Percentiles rank a stretch among this genome's conserved stretches.
Conservation (phyloP, 2,888 invertebrate species). For the Ferrisia virgata region DNA sequence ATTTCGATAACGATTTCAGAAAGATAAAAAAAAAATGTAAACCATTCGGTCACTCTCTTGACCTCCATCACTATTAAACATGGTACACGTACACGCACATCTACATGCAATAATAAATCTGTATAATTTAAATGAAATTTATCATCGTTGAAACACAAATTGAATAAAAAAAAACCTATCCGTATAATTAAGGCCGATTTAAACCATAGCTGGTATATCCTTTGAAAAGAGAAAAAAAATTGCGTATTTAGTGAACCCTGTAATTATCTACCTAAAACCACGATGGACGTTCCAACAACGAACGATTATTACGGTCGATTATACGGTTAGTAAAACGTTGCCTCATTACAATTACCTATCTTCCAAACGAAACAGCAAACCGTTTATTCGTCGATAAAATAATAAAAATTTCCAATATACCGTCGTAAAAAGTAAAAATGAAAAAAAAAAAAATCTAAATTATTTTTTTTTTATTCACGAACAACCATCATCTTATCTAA, state of each 20-base stretch:
- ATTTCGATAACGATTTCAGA: not conserved
- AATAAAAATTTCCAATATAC: not conserved
- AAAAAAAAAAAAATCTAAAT: not conserved
- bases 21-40: too few species aligned
- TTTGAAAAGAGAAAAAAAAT: not conserved
- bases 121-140: not conserved
- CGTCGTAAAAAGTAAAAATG: not conserved
- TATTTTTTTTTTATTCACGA: not conserved
- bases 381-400: not conserved
- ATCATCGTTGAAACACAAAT: not conserved
- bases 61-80: not conserved
- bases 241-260: slow-evolving; percentile 4
- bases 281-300: not conserved
- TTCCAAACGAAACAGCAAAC: not conserved
- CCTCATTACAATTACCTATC: slow-evolving; percentile 9
- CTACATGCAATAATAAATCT: not conserved
- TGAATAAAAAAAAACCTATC: not conserved
- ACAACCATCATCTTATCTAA: not conserved
- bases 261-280: slow-evolving; percentile 15
- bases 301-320: slow-evolving; percentile 10
- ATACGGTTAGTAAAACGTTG: not conserved
- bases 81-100: not conserved
- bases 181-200: not conserved
- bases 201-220: not conserved
- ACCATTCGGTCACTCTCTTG: not conserved